These are phyloP conservation scores for Etia nguti DNA, from an alignment of 2,113 vertebrate species.

Conservation along the genomic window DNA sequence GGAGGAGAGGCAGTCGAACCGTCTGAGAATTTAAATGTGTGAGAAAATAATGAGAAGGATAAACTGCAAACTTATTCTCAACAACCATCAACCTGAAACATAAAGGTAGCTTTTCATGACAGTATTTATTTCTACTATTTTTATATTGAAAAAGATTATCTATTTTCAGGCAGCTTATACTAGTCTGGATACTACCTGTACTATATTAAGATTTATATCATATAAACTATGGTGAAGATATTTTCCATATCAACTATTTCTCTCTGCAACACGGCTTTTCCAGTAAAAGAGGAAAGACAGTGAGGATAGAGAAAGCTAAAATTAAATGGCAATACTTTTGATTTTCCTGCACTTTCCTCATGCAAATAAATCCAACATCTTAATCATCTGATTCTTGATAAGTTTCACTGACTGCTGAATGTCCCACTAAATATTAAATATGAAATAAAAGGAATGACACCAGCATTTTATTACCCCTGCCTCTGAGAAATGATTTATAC, in stretches of 20 bases:
- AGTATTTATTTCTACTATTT: constrained; percentile 40
- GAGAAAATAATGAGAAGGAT: background rate
- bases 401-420: constrained; percentile 14
- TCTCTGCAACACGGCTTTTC: background rate
- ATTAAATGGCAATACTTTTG: background rate
- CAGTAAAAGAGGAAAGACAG: background rate
- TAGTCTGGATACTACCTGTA: constrained; percentile 28
- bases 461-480: background rate
- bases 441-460: constrained; percentile 41
- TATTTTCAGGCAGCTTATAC: constrained; percentile 39
- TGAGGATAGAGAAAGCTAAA: background rate
- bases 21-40: background rate
- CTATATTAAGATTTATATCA: constrained; percentile 12
- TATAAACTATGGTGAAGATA: background rate
- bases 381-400: background rate
- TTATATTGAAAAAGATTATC: constrained; percentile 12
- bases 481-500: background rate
- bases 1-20: background rate
- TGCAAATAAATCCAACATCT: background rate
- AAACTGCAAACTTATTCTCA: background rate
- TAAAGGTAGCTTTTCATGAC: constrained; percentile 9
- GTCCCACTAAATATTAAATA: constrained; percentile 8
- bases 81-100: background rate
- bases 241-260: constrained; percentile 16
- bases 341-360: background rate